Percentiles rank a stretch among this genome's conserved stretches.
Conservation (phyloP, 1,140 invertebrate species). For the Ceratina calcarata region DNA sequence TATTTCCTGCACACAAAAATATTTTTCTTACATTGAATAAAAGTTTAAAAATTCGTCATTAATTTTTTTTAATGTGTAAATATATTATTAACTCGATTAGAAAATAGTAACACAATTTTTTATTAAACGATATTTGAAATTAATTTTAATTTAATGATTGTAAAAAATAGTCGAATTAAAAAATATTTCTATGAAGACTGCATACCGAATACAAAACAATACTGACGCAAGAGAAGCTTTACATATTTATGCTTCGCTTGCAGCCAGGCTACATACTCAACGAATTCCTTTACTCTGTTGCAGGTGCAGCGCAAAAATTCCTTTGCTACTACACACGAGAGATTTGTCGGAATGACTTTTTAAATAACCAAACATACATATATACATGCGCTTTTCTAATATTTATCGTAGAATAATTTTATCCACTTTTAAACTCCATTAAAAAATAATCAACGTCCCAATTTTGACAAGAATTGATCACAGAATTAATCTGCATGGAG, state of each 20-base stretch:
- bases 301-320: neutral
- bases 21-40: neutral
- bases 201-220: neutral
- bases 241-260: neutral
- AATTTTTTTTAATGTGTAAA: neutral
- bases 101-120: no score
- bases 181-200: slow-evolving; percentile 3
- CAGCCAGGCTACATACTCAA: neutral
- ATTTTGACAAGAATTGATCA: no score
- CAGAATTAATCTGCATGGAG: neutral
- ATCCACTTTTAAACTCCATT: no score
- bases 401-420: no score
- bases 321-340: neutral
- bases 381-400: no score
- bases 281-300: neutral
- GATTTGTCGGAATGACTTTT: no score
- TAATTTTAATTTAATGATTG: neutral
- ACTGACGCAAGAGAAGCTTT: slow-evolving; percentile 9
- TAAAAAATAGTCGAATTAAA: neutral
- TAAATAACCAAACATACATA: no score
- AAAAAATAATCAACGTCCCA: no score
- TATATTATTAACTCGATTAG: no score
- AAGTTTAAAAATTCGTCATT: neutral
- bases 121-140: no score
- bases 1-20: slow-evolving; percentile 85